Evolutionary conservation across 30 jellyfish, hydroid and myxozoan species (phyloP).

Genomic region (Aurelia coerulea): DNA sequence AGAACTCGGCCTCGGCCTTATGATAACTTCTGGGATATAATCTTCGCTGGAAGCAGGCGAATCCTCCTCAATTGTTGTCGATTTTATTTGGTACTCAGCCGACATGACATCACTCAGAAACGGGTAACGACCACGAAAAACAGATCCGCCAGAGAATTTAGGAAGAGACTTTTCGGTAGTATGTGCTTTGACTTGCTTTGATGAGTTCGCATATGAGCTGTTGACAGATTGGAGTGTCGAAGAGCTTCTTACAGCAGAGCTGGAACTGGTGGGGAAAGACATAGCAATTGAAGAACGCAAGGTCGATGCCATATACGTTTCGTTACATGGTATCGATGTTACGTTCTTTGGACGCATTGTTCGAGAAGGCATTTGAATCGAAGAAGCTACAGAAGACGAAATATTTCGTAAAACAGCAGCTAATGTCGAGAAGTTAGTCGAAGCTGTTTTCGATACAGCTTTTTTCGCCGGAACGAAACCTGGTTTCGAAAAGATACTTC

Average conservation of each 20-base stretch:
- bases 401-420: too few relatives aligned
- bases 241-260: too few relatives aligned
- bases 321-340: slow-evolving; percentile 55
- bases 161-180: too few relatives aligned
- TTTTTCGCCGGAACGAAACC: too few relatives aligned
- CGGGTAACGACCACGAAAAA: slow-evolving; percentile 40
- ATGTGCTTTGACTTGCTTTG: too few relatives aligned
- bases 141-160: background rate
- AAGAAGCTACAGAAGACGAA: too few relatives aligned
- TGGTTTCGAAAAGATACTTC: too few relatives aligned
- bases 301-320: slow-evolving; percentile 23
- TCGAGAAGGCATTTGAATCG: background rate
- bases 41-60: background rate
- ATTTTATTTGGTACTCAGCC: background rate
- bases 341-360: slow-evolving; percentile 35
- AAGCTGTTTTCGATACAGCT: too few relatives aligned
- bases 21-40: slow-evolving; percentile 25
- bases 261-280: too few relatives aligned
- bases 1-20: slow-evolving; percentile 44
- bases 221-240: too few relatives aligned
- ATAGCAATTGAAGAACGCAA: slow-evolving; percentile 46
- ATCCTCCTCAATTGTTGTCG: background rate
- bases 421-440: too few relatives aligned
- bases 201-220: too few relatives aligned
- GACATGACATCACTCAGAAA: slow-evolving; percentile 22